Evolutionary conservation across 2,113 vertebrate genomes (phyloP).

Genomic region (Istiophorus platypterus): DNA sequence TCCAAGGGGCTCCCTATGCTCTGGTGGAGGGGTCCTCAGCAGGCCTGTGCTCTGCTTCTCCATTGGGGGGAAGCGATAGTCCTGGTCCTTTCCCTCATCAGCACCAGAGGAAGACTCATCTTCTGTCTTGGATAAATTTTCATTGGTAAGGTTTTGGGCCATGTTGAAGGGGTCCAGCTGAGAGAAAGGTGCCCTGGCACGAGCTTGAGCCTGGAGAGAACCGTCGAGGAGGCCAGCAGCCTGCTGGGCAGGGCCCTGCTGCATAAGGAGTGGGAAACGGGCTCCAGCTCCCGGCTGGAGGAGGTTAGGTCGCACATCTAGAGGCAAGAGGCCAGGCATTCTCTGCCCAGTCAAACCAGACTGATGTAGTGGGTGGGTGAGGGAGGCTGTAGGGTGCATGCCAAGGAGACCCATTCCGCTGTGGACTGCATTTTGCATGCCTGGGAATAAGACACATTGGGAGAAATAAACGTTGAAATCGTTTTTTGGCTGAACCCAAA

Average conservation of each 20-base stretch:
- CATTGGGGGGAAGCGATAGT: conserved; percentile 95
- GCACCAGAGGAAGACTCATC: conserved; percentile 87
- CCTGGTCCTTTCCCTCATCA: conserved; percentile 94
- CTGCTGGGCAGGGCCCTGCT: conserved; percentile 88
- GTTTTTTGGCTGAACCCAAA: neutral
- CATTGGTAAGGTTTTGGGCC: conserved; percentile 83
- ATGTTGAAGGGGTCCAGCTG: conserved; percentile 91
- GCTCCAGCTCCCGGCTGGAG: conserved; percentile 84
- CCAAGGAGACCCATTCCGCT: conserved; percentile 90
- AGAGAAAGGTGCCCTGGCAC: conserved; percentile 89
- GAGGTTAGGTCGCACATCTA: conserved; percentile 93
- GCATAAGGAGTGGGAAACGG: conserved; percentile 92
- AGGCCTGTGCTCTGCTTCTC: conserved; percentile 85
- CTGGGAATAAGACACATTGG: conserved; percentile 71
- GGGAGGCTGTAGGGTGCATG: conserved; percentile 90
- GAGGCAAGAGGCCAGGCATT: conserved; percentile 91
- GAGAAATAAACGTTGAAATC: conserved; percentile 10
- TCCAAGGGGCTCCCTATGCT: conserved; percentile 90
- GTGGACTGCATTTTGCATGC: conserved; percentile 91
- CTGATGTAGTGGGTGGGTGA: conserved; percentile 90
- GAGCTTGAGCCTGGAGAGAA: conserved; percentile 88
- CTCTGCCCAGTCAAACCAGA: conserved; percentile 88
- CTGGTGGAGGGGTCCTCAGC: conserved; percentile 87
- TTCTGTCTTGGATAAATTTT: conserved; percentile 88
- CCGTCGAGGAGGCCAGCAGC: conserved; percentile 85